Evolutionary conservation across 1,140 invertebrate species (phyloP).

Genomic region (Elymnias hypermnestra): DNA sequence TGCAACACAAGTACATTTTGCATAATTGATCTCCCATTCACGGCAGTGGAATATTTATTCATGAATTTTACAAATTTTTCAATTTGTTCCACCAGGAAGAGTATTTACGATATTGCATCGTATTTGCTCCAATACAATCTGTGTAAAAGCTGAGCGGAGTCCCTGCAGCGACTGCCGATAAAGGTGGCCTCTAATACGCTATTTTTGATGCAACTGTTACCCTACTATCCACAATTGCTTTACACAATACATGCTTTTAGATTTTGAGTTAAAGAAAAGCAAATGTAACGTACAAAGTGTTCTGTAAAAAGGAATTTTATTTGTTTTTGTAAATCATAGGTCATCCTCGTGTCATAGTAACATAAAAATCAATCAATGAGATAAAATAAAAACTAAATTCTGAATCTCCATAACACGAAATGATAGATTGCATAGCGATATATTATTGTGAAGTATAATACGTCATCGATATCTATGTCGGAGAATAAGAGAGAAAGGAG

Average conservation of each 20-base stretch:
- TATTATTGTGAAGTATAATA: no score
- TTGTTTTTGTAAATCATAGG: conserved; percentile 42
- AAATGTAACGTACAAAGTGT: conserved; percentile 10
- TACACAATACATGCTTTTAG: conserved; percentile 32
- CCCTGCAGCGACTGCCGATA: conserved; percentile 30
- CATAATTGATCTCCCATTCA: conserved; percentile 72
- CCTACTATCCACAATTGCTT: conserved; percentile 39
- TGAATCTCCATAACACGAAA: no score
- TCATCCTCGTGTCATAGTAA: conserved; percentile 40
- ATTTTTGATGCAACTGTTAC: conserved; percentile 47
- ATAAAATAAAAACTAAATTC: no score
- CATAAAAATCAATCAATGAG: conserved; percentile 37
- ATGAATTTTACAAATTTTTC: conserved; percentile 73
- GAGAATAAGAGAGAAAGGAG: no score
- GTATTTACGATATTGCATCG: conserved; percentile 62
- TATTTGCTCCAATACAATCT: conserved; percentile 63
- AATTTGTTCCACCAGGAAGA: conserved; percentile 62
- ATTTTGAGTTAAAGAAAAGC: conserved; percentile 21
- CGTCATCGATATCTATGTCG: no score
- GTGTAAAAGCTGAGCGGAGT: conserved; percentile 52
- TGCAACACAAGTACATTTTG: conserved; percentile 64
- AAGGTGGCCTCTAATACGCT: conserved; percentile 51
- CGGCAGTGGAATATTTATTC: conserved; percentile 63
- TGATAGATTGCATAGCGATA: neutral
- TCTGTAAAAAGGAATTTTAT: conserved; percentile 24